These are phyloP conservation scores for Microcaecilia unicolor DNA, from an alignment of 2,797 vertebrate genomes.

Conservation along the genomic window DNA sequence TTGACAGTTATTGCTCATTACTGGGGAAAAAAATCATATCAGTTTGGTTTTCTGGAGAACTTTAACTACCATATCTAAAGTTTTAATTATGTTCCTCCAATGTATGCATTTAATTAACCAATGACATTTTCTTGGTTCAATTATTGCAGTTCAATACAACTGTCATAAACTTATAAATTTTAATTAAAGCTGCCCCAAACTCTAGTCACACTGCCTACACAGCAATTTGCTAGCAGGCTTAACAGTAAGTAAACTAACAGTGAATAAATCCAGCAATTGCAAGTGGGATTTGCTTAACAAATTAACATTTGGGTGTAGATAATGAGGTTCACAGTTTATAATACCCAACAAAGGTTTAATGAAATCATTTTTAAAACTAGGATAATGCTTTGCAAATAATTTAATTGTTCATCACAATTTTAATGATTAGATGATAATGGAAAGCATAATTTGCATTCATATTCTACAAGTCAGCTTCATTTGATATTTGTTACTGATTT, in stretches of 20 bases:
- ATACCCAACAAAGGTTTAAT: constrained; percentile 30
- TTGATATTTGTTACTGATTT: no score
- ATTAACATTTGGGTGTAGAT: constrained; percentile 54
- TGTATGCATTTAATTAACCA: constrained; percentile 56
- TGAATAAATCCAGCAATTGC: constrained; percentile 45
- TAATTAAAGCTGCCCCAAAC: constrained; percentile 18
- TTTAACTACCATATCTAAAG: constrained; percentile 33
- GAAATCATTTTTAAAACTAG: constrained; percentile 24
- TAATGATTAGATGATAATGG: constrained; percentile 3
- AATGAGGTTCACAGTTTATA: constrained; percentile 46
- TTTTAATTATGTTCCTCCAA: constrained; percentile 54
- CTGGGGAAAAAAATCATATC: constrained; percentile 21
- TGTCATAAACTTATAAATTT: constrained; percentile 37
- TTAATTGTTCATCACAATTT: constrained; percentile 30
- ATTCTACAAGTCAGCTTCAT: no score
- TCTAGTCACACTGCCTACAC: constrained; percentile 32
- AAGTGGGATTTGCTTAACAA: constrained; percentile 51
- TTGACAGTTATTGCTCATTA: constrained; percentile 13
- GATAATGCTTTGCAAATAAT: constrained; percentile 31
- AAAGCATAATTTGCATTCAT: constrained; percentile 6
- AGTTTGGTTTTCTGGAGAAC: constrained; percentile 30
- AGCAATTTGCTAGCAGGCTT: constrained; percentile 55
- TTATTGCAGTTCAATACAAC: constrained; percentile 51
- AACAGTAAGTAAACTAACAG: constrained; percentile 51
- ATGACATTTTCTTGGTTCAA: constrained; percentile 53